Evolutionary conservation across 2,797 vertebrate genomes (phyloP).

Genomic region (Sebastes hopkinsi): DNA sequence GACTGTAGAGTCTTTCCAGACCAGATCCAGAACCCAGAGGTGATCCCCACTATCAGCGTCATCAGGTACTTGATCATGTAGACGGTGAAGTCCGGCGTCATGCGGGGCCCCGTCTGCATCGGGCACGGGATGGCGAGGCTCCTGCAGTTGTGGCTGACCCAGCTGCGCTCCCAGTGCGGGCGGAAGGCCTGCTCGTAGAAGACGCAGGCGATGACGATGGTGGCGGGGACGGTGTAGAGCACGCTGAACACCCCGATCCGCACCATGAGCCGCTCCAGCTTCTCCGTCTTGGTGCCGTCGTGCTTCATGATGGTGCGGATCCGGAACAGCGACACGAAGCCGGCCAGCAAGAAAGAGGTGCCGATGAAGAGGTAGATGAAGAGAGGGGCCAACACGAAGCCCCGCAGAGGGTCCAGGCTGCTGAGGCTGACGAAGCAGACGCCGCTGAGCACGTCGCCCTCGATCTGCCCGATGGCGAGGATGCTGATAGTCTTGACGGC

Average conservation of each 20-base stretch:
- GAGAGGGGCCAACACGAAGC: conserved; percentile 94
- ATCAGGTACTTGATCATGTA: conserved; percentile 99
- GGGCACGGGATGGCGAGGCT: conserved; percentile 95
- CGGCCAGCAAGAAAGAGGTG: conserved; percentile 94
- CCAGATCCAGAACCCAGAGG: conserved; percentile 99
- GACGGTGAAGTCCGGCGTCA: conserved; percentile 97
- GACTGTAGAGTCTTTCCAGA: conserved; percentile 98
- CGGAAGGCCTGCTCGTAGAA: conserved; percentile 99
- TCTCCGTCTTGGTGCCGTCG: conserved; percentile 96
- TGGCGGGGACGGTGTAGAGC: conserved; percentile 96
- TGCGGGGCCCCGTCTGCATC: conserved; percentile 85
- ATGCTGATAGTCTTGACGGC: conserved; percentile 97
- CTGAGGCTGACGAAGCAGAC: conserved; percentile 96
- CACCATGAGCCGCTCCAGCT: conserved; percentile 96
- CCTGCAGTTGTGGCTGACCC: conserved; percentile 94
- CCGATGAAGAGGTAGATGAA: conserved; percentile 98
- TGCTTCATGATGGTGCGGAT: conserved; percentile 99
- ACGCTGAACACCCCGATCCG: conserved; percentile 97
- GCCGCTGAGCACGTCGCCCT: conserved; percentile 93
- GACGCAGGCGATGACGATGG: conserved; percentile 96
- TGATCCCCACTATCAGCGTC: conserved; percentile 98
- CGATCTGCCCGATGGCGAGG: conserved; percentile 95
- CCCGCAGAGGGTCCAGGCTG: conserved; percentile 91
- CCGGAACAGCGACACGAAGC: conserved; percentile 96
- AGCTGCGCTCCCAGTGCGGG: conserved; percentile 94